Evolutionary conservation across 2,888 invertebrate genomes (phyloP).

Genomic region (Phymatocera aterrima): DNA sequence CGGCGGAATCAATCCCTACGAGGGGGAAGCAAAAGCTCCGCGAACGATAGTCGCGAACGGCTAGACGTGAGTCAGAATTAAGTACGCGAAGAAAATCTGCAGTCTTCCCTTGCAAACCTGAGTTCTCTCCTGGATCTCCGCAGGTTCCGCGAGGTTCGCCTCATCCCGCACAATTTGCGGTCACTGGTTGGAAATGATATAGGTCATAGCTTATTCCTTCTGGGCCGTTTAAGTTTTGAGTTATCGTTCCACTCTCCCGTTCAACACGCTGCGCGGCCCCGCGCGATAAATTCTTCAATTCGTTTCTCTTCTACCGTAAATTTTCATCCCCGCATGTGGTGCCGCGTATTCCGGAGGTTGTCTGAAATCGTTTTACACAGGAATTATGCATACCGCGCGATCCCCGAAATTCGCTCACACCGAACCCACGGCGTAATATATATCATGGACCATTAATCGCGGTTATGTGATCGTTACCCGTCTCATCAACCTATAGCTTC

Average conservation of each 20-base stretch:
- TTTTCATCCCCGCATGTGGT: too few species aligned
- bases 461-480: background rate
- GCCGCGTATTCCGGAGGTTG: too few species aligned
- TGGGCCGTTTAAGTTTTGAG: background rate
- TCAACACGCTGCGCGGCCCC: background rate
- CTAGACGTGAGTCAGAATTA: background rate
- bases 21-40: background rate
- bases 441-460: background rate
- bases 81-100: background rate
- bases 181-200: background rate
- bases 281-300: too few species aligned
- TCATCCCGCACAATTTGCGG: background rate
- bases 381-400: too few species aligned
- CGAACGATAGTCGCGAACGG: background rate
- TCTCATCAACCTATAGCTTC: background rate
- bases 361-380: too few species aligned
- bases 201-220: background rate
- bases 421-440: too few species aligned
- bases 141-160: background rate
- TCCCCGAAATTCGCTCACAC: too few species aligned
- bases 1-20: background rate
- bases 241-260: background rate
- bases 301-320: too few species aligned
- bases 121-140: background rate
- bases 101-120: background rate